Percentiles rank a stretch among this genome's conserved stretches.
Evolutionary conservation across 92 coral and sea anemone genomes (phyloP).

Genomic region (Actinernus sp.): DNA sequence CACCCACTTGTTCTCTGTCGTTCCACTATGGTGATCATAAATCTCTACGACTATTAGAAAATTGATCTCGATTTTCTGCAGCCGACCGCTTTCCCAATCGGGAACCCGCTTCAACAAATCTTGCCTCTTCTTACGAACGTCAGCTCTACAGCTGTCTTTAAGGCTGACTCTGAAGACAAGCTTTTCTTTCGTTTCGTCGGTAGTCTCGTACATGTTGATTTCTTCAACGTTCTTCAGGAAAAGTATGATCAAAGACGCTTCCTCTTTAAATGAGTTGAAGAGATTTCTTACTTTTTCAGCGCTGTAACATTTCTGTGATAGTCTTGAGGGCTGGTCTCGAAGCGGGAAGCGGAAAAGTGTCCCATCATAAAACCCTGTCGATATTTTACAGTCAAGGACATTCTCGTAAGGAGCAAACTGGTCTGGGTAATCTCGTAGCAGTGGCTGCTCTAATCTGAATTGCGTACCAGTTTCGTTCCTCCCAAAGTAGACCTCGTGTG

Average conservation of each 20-base stretch:
- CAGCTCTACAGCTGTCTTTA: slow-evolving; percentile 60
- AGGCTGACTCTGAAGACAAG: slow-evolving; percentile 66
- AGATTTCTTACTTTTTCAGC: slow-evolving; percentile 71
- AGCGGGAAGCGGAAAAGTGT: slow-evolving; percentile 93
- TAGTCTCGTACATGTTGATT: slow-evolving; percentile 75
- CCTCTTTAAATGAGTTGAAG: slow-evolving; percentile 75
- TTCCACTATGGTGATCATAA: slow-evolving; percentile 50
- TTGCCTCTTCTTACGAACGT: slow-evolving; percentile 55
- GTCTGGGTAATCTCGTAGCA: slow-evolving; percentile 46
- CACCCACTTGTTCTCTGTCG: slow-evolving; percentile 72
- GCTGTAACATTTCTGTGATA: slow-evolving; percentile 77
- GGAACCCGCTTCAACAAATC: slow-evolving; percentile 46
- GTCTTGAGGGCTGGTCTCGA: slow-evolving; percentile 67
- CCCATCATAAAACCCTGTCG: slow-evolving; percentile 52
- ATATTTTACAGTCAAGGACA: slow-evolving; percentile 76
- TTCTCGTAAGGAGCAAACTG: slow-evolving; percentile 89
- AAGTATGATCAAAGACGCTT: slow-evolving; percentile 76
- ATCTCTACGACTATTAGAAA: slow-evolving; percentile 55
- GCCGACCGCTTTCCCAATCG: slow-evolving; percentile 37
- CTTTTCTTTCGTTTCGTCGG: slow-evolving; percentile 68
- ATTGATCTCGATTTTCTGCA: slow-evolving; percentile 40
- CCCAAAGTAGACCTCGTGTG: slow-evolving; percentile 88
- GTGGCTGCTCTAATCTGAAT: slow-evolving; percentile 60
- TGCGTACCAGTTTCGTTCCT: slow-evolving; percentile 76
- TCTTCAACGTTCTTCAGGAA: slow-evolving; percentile 84